Percentiles rank a stretch among this genome's conserved stretches.
Conservation (phyloP, 2,113 vertebrate genomes). For the Corydoras maculifer region DNA sequence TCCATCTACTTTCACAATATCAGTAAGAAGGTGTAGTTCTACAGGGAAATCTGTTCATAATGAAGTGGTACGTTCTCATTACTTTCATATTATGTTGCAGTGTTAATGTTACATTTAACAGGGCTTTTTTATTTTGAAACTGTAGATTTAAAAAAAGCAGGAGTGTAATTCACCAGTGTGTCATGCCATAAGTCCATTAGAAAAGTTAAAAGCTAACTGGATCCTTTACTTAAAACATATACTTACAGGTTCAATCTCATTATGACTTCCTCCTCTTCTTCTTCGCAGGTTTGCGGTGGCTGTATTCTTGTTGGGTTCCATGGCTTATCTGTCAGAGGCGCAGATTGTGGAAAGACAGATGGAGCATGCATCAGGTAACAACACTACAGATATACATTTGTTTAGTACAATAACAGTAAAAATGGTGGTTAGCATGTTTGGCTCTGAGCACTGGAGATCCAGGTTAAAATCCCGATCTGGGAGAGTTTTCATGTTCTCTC, state of each 20-base stretch:
- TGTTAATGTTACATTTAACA: neutral
- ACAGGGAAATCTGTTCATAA: slow-evolving; percentile 17
- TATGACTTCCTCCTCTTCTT: slow-evolving; percentile 9
- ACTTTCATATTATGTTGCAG: neutral
- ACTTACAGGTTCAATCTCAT: no score
- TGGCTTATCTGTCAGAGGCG: slow-evolving; percentile 37
- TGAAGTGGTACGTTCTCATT: slow-evolving; percentile 43
- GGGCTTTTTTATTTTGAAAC: neutral
- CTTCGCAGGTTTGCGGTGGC: slow-evolving; percentile 44
- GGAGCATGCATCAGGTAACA: slow-evolving; percentile 45
- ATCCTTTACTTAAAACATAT: no score
- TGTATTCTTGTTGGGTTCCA: slow-evolving; percentile 40
- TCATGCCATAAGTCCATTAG: no score
- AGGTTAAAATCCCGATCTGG: no score
- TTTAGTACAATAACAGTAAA: no score
- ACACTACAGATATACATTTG: neutral
- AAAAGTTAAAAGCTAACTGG: no score
- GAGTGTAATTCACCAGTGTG: no score
- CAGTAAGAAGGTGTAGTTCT: neutral
- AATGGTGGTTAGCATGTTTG: no score
- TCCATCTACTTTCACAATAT: neutral
- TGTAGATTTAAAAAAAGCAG: no score
- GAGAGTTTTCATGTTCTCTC: no score
- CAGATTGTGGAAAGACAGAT: slow-evolving; percentile 19
- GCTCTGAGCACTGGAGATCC: no score